These are phyloP conservation scores for Pollenia griseotomentosa DNA, from an alignment of 2,888 invertebrate genomes.

Conservation along the genomic window DNA sequence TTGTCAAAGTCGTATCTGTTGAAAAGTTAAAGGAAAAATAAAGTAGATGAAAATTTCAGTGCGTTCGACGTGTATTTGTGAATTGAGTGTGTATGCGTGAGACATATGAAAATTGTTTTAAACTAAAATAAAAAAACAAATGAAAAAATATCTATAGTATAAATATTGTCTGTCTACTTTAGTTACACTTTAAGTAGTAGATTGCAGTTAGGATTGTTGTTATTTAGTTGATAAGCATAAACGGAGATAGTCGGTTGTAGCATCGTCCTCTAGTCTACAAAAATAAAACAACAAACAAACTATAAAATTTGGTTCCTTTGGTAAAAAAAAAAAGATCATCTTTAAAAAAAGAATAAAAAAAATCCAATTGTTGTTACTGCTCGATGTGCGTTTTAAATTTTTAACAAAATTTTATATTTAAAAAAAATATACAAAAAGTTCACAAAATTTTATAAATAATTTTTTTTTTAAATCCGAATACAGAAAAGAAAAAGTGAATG, in stretches of 20 bases:
- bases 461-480: not conserved
- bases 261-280: not conserved
- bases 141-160: not conserved
- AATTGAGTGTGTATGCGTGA: not conserved
- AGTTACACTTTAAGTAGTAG: slow-evolving; percentile 40
- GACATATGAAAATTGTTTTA: not conserved
- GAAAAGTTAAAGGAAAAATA: slow-evolving; percentile 32
- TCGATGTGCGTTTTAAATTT: slow-evolving; percentile 25
- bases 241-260: not conserved
- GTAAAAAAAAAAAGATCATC: not conserved
- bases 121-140: not conserved
- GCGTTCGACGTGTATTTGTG: slow-evolving; percentile 11
- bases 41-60: slow-evolving; percentile 47
- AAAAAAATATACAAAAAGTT: slow-evolving; percentile 17
- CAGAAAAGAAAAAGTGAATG: slow-evolving; percentile 28
- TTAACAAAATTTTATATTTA: slow-evolving; percentile 19
- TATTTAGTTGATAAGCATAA: slow-evolving; percentile 59
- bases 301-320: not conserved
- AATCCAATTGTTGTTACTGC: not conserved
- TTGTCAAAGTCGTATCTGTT: slow-evolving; percentile 18
- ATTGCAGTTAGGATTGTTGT: slow-evolving; percentile 37
- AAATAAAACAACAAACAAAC: slow-evolving; percentile 12
- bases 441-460: slow-evolving; percentile 28
- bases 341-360: not conserved
- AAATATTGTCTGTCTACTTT: slow-evolving; percentile 24